Base-by-base conservation (phyloP, 2,888 invertebrate species). In the Gryllus longicercus region DNA sequence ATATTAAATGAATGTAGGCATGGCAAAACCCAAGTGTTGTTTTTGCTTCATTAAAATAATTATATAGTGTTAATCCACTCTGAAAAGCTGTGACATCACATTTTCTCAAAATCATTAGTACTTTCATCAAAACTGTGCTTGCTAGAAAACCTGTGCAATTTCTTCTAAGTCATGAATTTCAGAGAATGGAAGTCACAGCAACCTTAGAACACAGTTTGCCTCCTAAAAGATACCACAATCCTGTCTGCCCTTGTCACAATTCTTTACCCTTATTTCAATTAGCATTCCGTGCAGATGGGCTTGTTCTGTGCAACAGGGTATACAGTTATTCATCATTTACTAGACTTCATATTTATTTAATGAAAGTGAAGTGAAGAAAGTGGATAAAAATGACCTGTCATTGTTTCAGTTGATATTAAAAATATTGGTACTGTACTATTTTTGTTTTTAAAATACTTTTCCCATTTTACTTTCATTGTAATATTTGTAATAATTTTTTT, bases 281-380 rank as follows among this genome's bases (percentile, higher is more conserved):
- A 77, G 77, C 77, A 77, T 77, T 77, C 77, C 77, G 77, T 77
- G 50, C 25, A 50, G n/a, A 77, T n/a, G 25, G 50, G 77, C n/a
- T 77, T 77, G 77, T 77, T 77, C 50, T 77, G n/a, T 77, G 49
- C 50, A 77, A 50, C 50, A 77, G 49, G 77, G n/a, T 77, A 77
- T 38, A n/a, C 18, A 38, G 50, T 77, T 50, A 77, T 77, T 77
- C 49, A 77, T 49, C 49, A 50, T 77, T 77, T 49, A 49, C 49
- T 77, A 49, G 49, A n/a, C n/a, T 77, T 77, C 63, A 14, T 63
- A 18, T 63, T 63, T 14, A 63, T 63, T 63, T n/a, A 63, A 63
- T 63, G 21, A 21, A 21, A 21, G 21, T 63, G 63, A 63, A 63
- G 63, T 63, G 63, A 18, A 63, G 63, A 63, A 63, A 63, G 14